These are phyloP conservation scores for Megamerina dolium DNA, from an alignment of 2,888 invertebrate genomes.

Conservation along the genomic window DNA sequence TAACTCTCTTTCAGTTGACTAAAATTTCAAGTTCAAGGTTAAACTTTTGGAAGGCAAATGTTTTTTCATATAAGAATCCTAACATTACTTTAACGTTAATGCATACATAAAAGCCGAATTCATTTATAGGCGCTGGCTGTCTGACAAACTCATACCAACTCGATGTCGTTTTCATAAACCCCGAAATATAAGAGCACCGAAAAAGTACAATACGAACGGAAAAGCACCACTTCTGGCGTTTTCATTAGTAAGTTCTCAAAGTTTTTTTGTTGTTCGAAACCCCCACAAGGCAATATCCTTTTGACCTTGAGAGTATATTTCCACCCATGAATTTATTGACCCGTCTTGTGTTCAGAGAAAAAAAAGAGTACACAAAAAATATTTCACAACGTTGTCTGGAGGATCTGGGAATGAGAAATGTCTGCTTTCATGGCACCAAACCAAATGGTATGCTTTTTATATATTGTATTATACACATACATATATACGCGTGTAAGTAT, in stretches of 20 bases:
- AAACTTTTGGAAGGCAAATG: no score
- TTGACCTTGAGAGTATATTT: conserved; percentile 48
- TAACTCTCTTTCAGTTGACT: conserved; percentile 28
- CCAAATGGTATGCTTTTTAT: neutral
- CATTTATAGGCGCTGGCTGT: conserved; percentile 21
- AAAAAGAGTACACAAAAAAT: conserved; percentile 8
- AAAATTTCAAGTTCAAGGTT: conserved; percentile 42
- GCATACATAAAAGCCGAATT: no score
- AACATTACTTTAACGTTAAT: no score
- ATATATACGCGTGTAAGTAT: neutral
- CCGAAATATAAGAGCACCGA: no score
- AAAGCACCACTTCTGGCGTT: conserved; percentile 11
- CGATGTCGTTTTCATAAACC: no score
- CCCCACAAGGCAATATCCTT: conserved; percentile 44
- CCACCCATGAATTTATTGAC: conserved; percentile 47
- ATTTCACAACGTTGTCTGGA: conserved; percentile 1
- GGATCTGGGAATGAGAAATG: conserved; percentile 5
- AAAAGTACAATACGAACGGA: conserved; percentile 6
- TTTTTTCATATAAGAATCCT: no score
- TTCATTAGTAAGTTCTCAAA: no score
- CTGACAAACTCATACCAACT: conserved; percentile 19
- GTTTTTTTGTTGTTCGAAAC: no score
- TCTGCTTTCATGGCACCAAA: conserved; percentile 13
- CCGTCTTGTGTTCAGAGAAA: conserved; percentile 22
- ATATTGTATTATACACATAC: neutral